phyloP scores from a whole-genome alignment of 2,797 vertebrate species.

The Martes flavigula region DNA sequence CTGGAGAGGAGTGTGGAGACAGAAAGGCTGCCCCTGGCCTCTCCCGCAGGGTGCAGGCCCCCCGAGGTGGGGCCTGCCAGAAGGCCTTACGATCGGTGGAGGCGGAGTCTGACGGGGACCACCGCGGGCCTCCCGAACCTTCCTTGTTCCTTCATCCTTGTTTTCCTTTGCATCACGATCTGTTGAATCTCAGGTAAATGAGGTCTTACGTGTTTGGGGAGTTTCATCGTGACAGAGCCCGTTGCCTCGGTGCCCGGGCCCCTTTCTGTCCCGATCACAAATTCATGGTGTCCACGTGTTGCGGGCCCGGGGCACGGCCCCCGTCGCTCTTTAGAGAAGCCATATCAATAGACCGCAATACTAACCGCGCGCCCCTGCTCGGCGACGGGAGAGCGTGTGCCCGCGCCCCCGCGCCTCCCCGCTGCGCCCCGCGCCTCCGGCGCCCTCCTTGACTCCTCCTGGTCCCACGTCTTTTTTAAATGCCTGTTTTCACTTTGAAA shows the following conservation, averaged over 20 bases:
- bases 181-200: conserved; percentile 88
- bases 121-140: not conserved
- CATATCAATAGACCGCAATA: conserved; percentile 89
- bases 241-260: conserved; percentile 47
- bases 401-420: not conserved
- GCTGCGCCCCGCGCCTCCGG: not conserved
- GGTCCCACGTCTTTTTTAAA: conserved; percentile 84
- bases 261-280: conserved; percentile 64
- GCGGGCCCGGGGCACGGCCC: conserved; percentile 72
- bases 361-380: conserved; percentile 79
- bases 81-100: accelerated
- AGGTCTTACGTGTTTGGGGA: conserved; percentile 73
- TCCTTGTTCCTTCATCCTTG: not conserved
- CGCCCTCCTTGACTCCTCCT: conserved; percentile 85
- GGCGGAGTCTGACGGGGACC: accelerated
- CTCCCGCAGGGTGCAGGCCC: not conserved
- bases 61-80: not conserved
- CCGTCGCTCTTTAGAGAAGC: conserved; percentile 87
- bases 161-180: conserved; percentile 78
- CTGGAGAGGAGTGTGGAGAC: not conserved
- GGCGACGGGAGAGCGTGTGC: conserved; percentile 58
- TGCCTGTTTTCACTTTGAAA: conserved; percentile 81
- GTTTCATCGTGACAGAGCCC: conserved; percentile 74
- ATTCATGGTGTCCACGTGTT: conserved; percentile 65
- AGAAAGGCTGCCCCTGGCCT: not conserved